Percentiles rank a stretch among this genome's conserved stretches.
Evolutionary conservation across 37 sponge, comb jelly and placozoan genomes (phyloP).

Genomic region (Chondrosia reniformis): DNA sequence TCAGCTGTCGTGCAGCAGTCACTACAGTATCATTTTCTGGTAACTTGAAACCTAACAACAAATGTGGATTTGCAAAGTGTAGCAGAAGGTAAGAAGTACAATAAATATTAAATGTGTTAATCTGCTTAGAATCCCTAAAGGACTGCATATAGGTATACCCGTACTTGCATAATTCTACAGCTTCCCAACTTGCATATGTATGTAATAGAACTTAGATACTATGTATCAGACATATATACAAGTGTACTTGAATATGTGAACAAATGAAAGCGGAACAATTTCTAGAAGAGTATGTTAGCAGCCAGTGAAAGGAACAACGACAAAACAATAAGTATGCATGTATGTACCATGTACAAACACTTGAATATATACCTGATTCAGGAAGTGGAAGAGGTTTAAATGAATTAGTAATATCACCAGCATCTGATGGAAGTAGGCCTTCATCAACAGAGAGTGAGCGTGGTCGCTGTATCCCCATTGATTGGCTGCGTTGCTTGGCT

Average conservation of each 20-base stretch:
- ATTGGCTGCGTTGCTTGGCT: background rate
- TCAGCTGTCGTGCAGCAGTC: slow-evolving; percentile 37
- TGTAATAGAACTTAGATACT: no score
- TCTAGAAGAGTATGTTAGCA: no score
- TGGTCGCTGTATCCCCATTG: background rate
- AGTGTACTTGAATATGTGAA: no score
- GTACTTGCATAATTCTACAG: no score
- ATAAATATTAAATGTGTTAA: no score
- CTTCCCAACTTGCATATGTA: no score
- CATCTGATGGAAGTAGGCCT: background rate
- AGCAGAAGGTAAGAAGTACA: background rate
- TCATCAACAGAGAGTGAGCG: slow-evolving; percentile 14
- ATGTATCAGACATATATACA: no score
- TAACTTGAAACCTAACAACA: slow-evolving; percentile 17
- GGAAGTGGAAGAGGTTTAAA: slow-evolving; percentile 6
- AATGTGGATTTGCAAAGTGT: background rate
- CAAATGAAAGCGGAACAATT: no score
- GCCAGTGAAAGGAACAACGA: no score
- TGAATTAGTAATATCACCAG: no score
- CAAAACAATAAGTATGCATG: background rate
- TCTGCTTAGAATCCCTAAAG: no score
- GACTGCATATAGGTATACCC: no score
- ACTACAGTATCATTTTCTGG: slow-evolving; percentile 57
- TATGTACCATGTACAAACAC: background rate
- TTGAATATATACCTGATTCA: background rate